Evolutionary conservation across 2,113 vertebrate genomes (phyloP).

Genomic region (Entomyzon cyanotis): DNA sequence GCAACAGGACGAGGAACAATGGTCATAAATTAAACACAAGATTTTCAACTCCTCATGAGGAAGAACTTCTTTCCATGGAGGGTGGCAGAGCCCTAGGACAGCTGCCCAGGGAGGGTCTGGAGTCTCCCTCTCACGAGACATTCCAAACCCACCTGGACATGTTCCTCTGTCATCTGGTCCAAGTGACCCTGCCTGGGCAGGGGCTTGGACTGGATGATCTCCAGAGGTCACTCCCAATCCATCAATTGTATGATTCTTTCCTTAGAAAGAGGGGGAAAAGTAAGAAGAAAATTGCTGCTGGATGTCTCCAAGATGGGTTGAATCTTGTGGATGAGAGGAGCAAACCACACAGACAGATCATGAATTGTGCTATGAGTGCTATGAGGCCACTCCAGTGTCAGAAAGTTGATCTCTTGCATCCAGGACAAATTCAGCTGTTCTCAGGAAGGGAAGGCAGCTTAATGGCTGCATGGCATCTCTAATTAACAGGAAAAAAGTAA

Average conservation of each 20-base stretch:
- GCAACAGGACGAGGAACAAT: not conserved
- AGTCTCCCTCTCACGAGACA: not conserved
- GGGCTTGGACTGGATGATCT: not conserved
- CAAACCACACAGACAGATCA: not conserved
- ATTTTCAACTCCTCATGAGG: not conserved
- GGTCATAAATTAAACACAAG: not conserved
- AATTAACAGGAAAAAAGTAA: not conserved
- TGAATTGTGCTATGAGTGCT: fast-evolving
- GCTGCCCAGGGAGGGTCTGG: not conserved
- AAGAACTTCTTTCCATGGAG: not conserved
- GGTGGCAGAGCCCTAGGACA: not conserved
- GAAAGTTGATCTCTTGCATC: not conserved
- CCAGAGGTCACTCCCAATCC: not conserved
- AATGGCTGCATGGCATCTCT: not conserved
- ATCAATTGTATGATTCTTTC: not conserved
- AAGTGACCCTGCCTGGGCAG: too few species aligned
- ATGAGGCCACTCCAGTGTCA: not conserved
- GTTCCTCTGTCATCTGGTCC: not conserved
- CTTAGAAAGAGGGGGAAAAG: not conserved
- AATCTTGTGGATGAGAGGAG: not conserved
- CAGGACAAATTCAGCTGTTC: not conserved
- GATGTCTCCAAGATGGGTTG: not conserved
- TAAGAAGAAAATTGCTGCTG: not conserved
- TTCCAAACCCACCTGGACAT: not conserved
- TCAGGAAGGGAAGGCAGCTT: not conserved